Evolutionary conservation across 2,797 vertebrate genomes (phyloP), one percentile per base, ranked within the genome.

Genomic region (Streptopelia turtur): DNA sequence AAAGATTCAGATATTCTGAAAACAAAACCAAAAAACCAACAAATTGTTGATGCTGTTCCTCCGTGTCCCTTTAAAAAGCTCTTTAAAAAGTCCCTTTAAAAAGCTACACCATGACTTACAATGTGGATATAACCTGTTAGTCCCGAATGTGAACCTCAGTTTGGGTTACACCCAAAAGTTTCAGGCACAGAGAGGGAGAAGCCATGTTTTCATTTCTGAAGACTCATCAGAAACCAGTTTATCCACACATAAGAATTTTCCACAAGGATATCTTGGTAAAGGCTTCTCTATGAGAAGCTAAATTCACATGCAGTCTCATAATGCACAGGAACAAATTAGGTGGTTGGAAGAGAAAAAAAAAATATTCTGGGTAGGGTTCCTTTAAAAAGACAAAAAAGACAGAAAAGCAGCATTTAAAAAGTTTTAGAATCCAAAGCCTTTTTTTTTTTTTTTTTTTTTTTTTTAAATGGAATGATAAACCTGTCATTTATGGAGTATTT

Each of bases 401-500:
- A 91, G 18, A 90, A 75, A 90, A 87, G 27, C 49, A 90, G 59
- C 37, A 66, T 75, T 94, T 88, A 49, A 87, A 92, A 89, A 83
- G 39, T 61, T 93, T 93, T 1, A 61, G 64, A 87, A 68, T 50
- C n/a, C 39, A 79, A 95, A 90, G 39, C 39, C 63, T 87, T 9
- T 37, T 30, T 20, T 23, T 52, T 45, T 33, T 59, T 27, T 65
- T 87, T 9, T 37, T 30, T 20, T 23, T 52, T 45, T 33, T 59
- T 27, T 65, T 53, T 68, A 33, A 39, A 92, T 69, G 68, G 57
- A 85, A 60, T 39, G 57, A 87, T 81, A 96, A 94, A 93, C 80
- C 77, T 97, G 55, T 91, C 74, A 94, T 93, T 97, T 91, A 93
- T 76, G 45, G 69, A 93, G 91, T 27, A 22, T 47, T 83, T 90